Evolutionary conservation across 2,797 vertebrate species (phyloP).

Genomic region (Tolypeutes matacus): DNA sequence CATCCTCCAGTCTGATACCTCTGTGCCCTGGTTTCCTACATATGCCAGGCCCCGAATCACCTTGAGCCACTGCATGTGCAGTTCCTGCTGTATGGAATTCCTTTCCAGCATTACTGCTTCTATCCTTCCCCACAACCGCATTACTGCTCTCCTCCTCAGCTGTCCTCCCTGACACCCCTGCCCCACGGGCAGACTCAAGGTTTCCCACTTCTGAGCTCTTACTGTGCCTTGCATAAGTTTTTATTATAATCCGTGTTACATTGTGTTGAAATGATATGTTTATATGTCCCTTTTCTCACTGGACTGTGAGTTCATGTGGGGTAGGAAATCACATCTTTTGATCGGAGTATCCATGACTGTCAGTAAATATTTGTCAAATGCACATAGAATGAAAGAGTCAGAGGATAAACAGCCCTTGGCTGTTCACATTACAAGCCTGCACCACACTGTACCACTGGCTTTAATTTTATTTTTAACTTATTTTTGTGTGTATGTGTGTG

Average conservation of each 20-base stretch:
- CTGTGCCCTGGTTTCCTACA: background rate
- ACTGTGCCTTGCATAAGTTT: background rate
- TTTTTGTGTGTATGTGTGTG: conserved; percentile 15
- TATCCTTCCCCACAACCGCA: accelerated
- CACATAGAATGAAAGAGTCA: background rate
- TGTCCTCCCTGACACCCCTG: background rate
- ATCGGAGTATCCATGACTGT: conserved; percentile 8
- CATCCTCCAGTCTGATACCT: no score
- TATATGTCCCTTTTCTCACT: background rate
- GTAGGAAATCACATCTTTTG: background rate
- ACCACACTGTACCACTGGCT: background rate
- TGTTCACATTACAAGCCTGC: background rate
- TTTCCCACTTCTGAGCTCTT: background rate
- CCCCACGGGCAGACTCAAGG: accelerated
- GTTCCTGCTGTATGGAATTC: background rate
- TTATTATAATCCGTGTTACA: background rate
- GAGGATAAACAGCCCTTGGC: background rate
- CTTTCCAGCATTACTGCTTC: accelerated
- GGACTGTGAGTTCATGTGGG: background rate
- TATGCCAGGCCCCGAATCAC: accelerated
- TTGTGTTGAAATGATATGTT: background rate
- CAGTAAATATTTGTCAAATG: conserved; percentile 55
- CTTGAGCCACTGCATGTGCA: accelerated
- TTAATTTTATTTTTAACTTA: conserved; percentile 67
- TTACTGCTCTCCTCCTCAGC: accelerated